phyloP scores from a whole-genome alignment of 2,888 invertebrate species.

The Eumacrocentrus americanus region DNA sequence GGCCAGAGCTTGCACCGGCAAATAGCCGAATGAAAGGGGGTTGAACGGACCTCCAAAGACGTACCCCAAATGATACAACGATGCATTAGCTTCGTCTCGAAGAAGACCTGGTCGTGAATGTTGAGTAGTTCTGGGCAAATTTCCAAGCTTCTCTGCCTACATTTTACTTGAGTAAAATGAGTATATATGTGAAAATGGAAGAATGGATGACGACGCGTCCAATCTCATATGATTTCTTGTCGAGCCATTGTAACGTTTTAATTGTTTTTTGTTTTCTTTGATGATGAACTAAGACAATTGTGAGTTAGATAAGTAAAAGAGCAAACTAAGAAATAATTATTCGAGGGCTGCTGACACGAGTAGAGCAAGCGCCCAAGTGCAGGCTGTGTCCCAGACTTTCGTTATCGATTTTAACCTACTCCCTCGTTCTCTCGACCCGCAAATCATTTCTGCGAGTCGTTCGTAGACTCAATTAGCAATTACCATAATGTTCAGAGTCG shows the following conservation, averaged over 20 bases:
- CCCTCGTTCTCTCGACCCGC: neutral
- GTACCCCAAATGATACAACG: constrained; percentile 3
- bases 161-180: neutral
- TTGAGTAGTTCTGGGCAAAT: constrained; percentile 8
- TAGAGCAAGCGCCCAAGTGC: neutral
- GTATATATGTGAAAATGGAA: neutral
- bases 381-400: neutral
- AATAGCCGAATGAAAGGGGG: neutral
- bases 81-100: constrained; percentile 8
- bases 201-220: neutral
- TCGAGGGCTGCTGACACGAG: neutral
- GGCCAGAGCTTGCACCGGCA: constrained; percentile 5
- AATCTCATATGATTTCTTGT: neutral
- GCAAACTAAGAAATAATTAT: no score
- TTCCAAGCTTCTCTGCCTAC: neutral
- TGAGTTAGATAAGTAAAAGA: no score
- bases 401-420: constrained; percentile 19
- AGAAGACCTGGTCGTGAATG: neutral
- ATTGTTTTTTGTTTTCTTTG: no score
- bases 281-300: no score
- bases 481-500: constrained; percentile 16
- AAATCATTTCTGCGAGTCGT: constrained; percentile 7
- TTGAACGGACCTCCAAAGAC: neutral
- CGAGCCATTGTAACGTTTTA: no score
- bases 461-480: constrained; percentile 17